Evolutionary conservation across 2,113 vertebrate genomes (phyloP).

Genomic region (Lathamus discolor): DNA sequence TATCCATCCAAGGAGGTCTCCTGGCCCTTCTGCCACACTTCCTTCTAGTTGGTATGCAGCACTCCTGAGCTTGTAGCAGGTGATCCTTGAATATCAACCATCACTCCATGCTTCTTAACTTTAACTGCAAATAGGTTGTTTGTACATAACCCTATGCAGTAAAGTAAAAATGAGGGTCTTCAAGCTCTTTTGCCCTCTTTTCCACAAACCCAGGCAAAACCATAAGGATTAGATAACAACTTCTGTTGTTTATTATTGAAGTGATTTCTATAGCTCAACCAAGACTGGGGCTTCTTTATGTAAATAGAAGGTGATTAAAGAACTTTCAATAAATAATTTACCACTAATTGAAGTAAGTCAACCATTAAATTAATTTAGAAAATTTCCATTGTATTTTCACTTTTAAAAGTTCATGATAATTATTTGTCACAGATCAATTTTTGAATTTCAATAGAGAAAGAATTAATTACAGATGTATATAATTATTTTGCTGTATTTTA

Average conservation of each 20-base stretch:
- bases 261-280: neutral
- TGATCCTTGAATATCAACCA: too few species aligned
- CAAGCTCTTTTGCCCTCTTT: neutral
- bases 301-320: conserved; percentile 14
- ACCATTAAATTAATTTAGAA: conserved; percentile 51
- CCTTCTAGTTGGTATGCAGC: too few species aligned
- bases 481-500: conserved; percentile 15
- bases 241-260: conserved; percentile 15
- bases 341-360: conserved; percentile 29
- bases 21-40: too few species aligned
- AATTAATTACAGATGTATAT: conserved; percentile 6
- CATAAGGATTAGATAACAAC: neutral
- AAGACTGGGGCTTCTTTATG: neutral
- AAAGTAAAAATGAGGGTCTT: neutral
- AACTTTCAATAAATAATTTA: conserved; percentile 36
- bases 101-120: neutral
- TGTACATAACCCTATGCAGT: neutral
- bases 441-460: conserved; percentile 15
- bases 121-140: neutral
- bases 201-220: neutral
- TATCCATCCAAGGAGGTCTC: too few species aligned
- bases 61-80: too few species aligned
- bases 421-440: conserved; percentile 23
- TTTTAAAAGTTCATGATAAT: neutral
- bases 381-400: neutral